Evolutionary conservation across 1,140 invertebrate species (phyloP).

Genomic region (Nasonia vitripennis): DNA sequence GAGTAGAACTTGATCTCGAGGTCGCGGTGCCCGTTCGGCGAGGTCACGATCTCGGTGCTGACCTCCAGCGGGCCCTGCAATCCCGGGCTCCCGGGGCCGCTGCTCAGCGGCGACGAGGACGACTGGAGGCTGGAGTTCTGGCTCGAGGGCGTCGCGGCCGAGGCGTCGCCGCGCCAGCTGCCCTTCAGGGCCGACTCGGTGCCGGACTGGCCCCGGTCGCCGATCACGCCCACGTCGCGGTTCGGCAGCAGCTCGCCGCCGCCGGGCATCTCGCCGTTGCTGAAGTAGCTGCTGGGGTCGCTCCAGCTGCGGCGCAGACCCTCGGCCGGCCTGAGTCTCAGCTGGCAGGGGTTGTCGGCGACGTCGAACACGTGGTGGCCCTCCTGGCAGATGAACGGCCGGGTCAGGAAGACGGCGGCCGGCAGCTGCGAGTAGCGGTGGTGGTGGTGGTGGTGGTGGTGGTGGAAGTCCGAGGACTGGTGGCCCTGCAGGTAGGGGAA

Average conservation of each 20-base stretch:
- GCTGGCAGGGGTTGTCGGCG: constrained; percentile 22
- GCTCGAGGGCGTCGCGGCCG: constrained; percentile 56
- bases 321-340: constrained; percentile 62
- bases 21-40: constrained; percentile 84
- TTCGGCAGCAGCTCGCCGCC: constrained; percentile 64
- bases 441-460: constrained; percentile 51
- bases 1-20: constrained; percentile 87
- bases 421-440: constrained; percentile 48
- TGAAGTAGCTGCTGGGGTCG: constrained; percentile 75
- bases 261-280: constrained; percentile 57
- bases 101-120: neutral
- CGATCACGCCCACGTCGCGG: constrained; percentile 75
- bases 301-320: constrained; percentile 79
- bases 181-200: constrained; percentile 47
- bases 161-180: constrained; percentile 64
- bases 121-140: constrained; percentile 56
- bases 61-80: constrained; percentile 77
- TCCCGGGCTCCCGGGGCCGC: constrained; percentile 36
- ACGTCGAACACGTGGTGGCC: constrained; percentile 50
- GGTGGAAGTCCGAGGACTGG: constrained; percentile 35
- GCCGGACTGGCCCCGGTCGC: constrained; percentile 70
- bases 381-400: constrained; percentile 61
- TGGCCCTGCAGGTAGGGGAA: constrained; percentile 68
- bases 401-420: constrained; percentile 62
- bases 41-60: constrained; percentile 86